These are phyloP conservation scores for Pardosa pseudoannulata DNA, from an alignment of 2,888 invertebrate genomes.

Conservation along the genomic window DNA sequence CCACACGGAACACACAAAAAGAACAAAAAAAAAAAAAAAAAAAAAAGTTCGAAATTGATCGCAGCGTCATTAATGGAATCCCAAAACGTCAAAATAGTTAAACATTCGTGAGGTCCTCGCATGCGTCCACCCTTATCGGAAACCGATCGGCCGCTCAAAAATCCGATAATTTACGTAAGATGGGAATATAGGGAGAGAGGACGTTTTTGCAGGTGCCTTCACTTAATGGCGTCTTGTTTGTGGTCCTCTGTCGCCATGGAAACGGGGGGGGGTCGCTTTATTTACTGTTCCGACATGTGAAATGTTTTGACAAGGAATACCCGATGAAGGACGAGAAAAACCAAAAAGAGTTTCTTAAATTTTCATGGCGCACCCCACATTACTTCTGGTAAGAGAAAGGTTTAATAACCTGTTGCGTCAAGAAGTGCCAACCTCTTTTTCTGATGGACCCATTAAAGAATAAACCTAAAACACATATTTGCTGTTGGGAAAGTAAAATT, in stretches of 20 bases:
- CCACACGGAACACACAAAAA: too few relatives aligned
- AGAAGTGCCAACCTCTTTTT: too few relatives aligned
- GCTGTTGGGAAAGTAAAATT: too few relatives aligned
- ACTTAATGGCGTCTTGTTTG: conserved; percentile 68
- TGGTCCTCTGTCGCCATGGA: conserved; percentile 54
- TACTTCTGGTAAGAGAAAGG: too few relatives aligned
- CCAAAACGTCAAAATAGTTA: conserved; percentile 43
- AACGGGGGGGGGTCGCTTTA: conserved; percentile 31
- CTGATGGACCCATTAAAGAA: too few relatives aligned
- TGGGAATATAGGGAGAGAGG: conserved; percentile 21
- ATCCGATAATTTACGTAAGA: conserved; percentile 71
- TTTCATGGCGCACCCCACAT: too few relatives aligned
- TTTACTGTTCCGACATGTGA: conserved; percentile 39
- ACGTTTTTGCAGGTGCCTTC: conserved; percentile 55
- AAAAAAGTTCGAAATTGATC: conserved; percentile 1
- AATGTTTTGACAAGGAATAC: conserved; percentile 56
- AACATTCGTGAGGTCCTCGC: conserved; percentile 34
- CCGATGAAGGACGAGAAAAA: too few relatives aligned
- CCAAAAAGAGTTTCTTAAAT: too few relatives aligned
- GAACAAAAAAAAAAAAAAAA: too few relatives aligned
- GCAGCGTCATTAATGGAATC: conserved; percentile 56
- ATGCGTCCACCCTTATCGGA: conserved; percentile 38
- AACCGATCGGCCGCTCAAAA: conserved; percentile 41
- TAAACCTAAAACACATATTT: too few relatives aligned
- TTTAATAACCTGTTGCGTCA: too few relatives aligned